A percentile compares a stretch with the other conserved stretches of the same genome.
These are phyloP conservation scores for Prietella phreatophila DNA, from an alignment of 2,113 vertebrate genomes.

Conservation along the genomic window DNA sequence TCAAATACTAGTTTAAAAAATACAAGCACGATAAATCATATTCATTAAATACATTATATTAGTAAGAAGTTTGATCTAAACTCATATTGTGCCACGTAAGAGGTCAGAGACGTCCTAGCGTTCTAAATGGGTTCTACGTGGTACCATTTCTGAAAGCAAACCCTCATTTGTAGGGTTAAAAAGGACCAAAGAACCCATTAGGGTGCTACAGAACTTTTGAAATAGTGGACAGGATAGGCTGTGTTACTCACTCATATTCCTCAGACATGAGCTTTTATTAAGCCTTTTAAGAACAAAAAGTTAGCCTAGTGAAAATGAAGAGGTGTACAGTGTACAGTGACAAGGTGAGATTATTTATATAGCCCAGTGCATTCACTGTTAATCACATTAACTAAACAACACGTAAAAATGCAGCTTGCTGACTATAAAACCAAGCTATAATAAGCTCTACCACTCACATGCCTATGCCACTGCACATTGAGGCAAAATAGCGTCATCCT, in stretches of 20 bases:
- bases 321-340: not conserved
- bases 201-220: not conserved
- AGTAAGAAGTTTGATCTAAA: too few relatives aligned
- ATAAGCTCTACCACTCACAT: not conserved
- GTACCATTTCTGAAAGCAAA: too few relatives aligned
- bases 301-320: not conserved
- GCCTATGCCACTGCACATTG: not conserved
- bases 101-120: too few relatives aligned
- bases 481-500: not conserved
- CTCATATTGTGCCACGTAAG: too few relatives aligned
- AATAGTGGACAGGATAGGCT: not conserved
- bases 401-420: not conserved
- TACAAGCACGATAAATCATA: too few relatives aligned
- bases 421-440: not conserved
- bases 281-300: not conserved
- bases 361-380: not conserved
- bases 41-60: too few relatives aligned
- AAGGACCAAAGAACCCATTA: too few relatives aligned
- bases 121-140: too few relatives aligned
- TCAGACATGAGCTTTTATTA: too few relatives aligned
- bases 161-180: too few relatives aligned
- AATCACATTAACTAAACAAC: not conserved
- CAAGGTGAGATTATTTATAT: not conserved
- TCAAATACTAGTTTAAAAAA: too few relatives aligned
- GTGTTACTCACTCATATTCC: not conserved